These are phyloP conservation scores for Falcunculus frontatus DNA, from an alignment of 2,113 vertebrate genomes.

Conservation along the genomic window DNA sequence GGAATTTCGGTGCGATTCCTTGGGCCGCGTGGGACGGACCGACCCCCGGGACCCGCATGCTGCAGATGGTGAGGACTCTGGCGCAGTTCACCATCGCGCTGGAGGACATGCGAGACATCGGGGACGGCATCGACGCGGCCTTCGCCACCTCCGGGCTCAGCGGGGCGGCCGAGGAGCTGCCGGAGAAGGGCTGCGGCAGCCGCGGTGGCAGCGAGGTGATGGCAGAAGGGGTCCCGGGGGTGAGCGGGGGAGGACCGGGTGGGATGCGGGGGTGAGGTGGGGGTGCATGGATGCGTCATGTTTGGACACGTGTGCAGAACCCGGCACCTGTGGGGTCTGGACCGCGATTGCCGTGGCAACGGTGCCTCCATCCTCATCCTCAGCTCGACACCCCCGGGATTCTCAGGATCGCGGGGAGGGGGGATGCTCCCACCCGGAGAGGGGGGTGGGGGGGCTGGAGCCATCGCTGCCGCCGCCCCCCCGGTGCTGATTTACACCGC, in stretches of 20 bases:
- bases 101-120: conserved; percentile 94
- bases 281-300: not conserved
- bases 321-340: not conserved
- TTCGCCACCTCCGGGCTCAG: conserved; percentile 36
- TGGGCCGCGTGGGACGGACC: conserved; percentile 13
- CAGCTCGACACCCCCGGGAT: not conserved
- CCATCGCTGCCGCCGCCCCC: not conserved
- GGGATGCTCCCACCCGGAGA: not conserved
- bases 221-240: not conserved
- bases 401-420: rapidly evolving
- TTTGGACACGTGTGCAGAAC: not conserved
- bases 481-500: not conserved
- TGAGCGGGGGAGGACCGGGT: not conserved
- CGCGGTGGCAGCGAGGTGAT: conserved; percentile 75
- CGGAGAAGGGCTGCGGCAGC: conserved; percentile 52
- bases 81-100: conserved; percentile 97
- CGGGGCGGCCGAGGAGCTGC: conserved; percentile 36
- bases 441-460: not conserved
- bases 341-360: conserved; percentile 14
- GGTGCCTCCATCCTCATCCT: conserved; percentile 5
- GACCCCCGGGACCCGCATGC: conserved; percentile 80
- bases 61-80: conserved; percentile 97
- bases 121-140: conserved; percentile 77
- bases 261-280: not conserved
- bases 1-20: not conserved